A percentile compares a stretch with the other conserved stretches of the same genome.
Conservation (phyloP, 1,140 invertebrate genomes). For the Dreissena rostriformis region DNA sequence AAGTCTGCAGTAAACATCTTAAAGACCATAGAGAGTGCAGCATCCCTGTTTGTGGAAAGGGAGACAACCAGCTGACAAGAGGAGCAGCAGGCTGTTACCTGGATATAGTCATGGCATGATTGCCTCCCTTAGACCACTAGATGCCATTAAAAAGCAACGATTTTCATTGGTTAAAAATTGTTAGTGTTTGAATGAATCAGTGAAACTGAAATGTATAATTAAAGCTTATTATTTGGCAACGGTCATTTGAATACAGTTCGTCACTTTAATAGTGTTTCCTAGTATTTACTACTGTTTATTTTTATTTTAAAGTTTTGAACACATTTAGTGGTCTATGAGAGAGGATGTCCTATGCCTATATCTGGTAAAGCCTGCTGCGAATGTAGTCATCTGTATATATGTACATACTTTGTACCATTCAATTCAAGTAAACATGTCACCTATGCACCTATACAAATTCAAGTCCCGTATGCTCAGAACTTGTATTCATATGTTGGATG, state of each 20-base stretch:
- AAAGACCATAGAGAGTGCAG: conserved; percentile 62
- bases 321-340: conserved; percentile 7
- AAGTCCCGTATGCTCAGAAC: too few relatives aligned
- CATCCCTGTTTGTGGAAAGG: conserved; percentile 68
- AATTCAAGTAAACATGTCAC: too few relatives aligned
- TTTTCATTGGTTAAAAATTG: neutral
- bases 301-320: neutral
- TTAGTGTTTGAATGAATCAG: neutral
- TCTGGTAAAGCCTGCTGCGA: conserved; percentile 43
- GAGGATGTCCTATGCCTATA: conserved; percentile 10
- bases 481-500: too few relatives aligned
- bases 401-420: too few relatives aligned
- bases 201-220: neutral
- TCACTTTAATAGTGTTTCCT: neutral
- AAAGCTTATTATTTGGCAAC: neutral
- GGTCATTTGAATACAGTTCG: neutral
- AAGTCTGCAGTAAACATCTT: conserved; percentile 70
- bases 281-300: neutral
- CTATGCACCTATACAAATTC: too few relatives aligned
- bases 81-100: conserved; percentile 58
- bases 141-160: neutral
- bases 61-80: conserved; percentile 56
- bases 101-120: conserved; percentile 47
- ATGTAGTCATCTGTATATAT: neutral
- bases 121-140: conserved; percentile 39